These are phyloP conservation scores for Dicrurus megarhynchus DNA, from an alignment of 2,113 vertebrate genomes.

Conservation along the genomic window DNA sequence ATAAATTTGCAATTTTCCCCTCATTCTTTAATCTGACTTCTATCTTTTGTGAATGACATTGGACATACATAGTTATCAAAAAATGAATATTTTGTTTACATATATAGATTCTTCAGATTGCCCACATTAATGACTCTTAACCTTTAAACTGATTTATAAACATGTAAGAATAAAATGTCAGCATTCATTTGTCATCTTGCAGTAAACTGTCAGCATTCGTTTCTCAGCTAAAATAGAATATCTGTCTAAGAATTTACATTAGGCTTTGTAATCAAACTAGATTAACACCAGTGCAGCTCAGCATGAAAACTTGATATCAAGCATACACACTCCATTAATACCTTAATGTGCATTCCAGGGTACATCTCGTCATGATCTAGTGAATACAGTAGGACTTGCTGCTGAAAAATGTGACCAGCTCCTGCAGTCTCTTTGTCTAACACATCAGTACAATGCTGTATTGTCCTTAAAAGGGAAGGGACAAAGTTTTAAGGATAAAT, in stretches of 20 bases:
- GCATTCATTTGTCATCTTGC: constrained; percentile 70
- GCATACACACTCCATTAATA: constrained; percentile 55
- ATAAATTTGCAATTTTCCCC: constrained; percentile 39
- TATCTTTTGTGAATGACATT: constrained; percentile 51
- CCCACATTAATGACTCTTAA: constrained; percentile 61
- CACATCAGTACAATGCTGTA: not conserved
- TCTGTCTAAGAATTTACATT: constrained; percentile 63
- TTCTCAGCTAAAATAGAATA: constrained; percentile 70
- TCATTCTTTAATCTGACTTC: constrained; percentile 44
- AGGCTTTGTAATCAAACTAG: constrained; percentile 65
- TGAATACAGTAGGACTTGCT: constrained; percentile 41
- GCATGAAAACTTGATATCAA: constrained; percentile 58
- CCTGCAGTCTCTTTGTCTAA: not conserved
- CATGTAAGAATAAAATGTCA: constrained; percentile 69
- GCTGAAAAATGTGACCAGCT: constrained; percentile 33
- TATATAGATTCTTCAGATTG: constrained; percentile 56
- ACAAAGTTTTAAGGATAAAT: not conserved
- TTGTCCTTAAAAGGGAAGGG: not conserved
- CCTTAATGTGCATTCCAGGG: constrained; percentile 50
- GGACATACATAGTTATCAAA: constrained; percentile 50
- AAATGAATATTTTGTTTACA: constrained; percentile 69
- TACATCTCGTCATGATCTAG: constrained; percentile 34
- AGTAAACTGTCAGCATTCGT: constrained; percentile 67
- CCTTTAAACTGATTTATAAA: constrained; percentile 74
- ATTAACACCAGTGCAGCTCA: constrained; percentile 51